These are phyloP conservation scores for Gorsachius goisagi DNA, from an alignment of 2,113 vertebrate genomes.

Conservation along the genomic window DNA sequence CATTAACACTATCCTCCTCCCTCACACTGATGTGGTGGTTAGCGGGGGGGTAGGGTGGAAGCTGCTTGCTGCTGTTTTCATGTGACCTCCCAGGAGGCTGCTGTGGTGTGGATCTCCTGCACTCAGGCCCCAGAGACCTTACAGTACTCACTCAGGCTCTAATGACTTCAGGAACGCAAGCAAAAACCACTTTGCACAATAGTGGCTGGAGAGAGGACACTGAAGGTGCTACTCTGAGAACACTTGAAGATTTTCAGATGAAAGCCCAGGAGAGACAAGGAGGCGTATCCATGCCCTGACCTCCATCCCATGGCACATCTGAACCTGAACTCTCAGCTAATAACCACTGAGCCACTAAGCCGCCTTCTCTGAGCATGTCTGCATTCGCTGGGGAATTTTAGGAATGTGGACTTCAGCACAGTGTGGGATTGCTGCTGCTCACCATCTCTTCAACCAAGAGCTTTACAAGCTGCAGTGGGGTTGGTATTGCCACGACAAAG, in stretches of 20 bases:
- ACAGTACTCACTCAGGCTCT: neutral
- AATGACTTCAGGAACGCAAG: rapidly evolving
- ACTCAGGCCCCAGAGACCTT: neutral
- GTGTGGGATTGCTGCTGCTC: neutral
- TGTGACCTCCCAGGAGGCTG: neutral
- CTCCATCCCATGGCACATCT: neutral
- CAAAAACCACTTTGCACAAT: rapidly evolving
- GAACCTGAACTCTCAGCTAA: constrained; percentile 10
- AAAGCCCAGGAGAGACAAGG: neutral
- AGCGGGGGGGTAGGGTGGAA: neutral
- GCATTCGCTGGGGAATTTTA: neutral
- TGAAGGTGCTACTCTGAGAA: neutral
- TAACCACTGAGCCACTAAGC: neutral
- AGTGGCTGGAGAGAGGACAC: neutral
- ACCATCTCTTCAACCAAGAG: neutral
- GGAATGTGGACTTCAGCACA: constrained; percentile 31
- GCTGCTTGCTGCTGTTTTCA: neutral
- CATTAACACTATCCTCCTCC: neutral
- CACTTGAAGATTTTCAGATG: neutral
- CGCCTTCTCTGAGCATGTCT: neutral
- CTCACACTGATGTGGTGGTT: neutral
- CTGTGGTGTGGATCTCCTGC: neutral
- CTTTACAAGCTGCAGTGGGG: constrained; percentile 9
- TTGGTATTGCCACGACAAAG: neutral
- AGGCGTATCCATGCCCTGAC: neutral